Evolutionary conservation across 1,140 invertebrate genomes (phyloP).

Genomic region (Galleria mellonella): DNA sequence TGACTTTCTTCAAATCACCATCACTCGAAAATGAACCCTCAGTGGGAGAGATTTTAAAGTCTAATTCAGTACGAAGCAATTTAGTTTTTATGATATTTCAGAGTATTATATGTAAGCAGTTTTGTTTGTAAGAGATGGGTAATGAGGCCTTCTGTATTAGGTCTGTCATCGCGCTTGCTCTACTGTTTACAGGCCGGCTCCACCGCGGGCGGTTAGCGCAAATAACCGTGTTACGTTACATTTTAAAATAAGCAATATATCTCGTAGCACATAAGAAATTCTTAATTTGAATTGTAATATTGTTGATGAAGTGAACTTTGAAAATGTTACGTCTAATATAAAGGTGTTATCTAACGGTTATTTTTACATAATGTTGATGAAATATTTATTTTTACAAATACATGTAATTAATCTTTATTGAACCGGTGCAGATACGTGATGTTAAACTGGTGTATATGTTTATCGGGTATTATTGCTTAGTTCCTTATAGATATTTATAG

Average conservation of each 20-base stretch:
- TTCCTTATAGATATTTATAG: no score
- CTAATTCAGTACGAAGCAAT: constrained; percentile 21
- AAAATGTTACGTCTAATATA: no score
- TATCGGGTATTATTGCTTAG: no score
- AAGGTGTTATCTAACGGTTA: no score
- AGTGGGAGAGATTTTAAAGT: constrained; percentile 17
- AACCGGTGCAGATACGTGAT: neutral
- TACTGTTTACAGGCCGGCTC: constrained; percentile 45
- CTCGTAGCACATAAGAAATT: neutral
- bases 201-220: constrained; percentile 28
- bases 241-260: constrained; percentile 5
- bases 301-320: no score
- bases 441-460: neutral
- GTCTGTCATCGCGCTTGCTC: constrained; percentile 50
- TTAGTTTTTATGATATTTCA: constrained; percentile 57
- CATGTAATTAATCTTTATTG: neutral
- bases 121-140: constrained; percentile 46
- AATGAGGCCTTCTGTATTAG: constrained; percentile 56
- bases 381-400: neutral
- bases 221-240: neutral
- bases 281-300: no score
- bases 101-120: constrained; percentile 32
- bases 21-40: constrained; percentile 8
- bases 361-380: constrained; percentile 1
- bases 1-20: constrained; percentile 25